phyloP scores from a whole-genome alignment of 2,113 vertebrate genomes.

The Lonchura striata region DNA sequence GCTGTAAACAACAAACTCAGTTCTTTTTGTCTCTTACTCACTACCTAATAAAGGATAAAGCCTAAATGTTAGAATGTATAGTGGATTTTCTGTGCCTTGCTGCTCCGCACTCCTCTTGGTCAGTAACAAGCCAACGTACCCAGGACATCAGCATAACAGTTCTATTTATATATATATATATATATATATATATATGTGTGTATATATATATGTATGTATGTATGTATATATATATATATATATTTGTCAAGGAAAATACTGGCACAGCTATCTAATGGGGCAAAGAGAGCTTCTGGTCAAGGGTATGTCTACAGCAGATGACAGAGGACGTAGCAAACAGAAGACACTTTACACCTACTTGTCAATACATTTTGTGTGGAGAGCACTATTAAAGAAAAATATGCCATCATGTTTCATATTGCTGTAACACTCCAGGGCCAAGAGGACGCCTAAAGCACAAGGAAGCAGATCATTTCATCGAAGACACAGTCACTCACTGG shows the following conservation, averaged over 20 bases:
- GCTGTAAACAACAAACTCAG: slow-evolving; percentile 73
- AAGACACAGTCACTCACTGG: not conserved
- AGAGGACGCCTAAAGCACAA: slow-evolving; percentile 27
- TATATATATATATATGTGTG: not conserved
- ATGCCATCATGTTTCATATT: slow-evolving; percentile 8
- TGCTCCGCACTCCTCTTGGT: not conserved
- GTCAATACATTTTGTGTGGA: not conserved
- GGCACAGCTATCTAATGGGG: not conserved
- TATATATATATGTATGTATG: not conserved
- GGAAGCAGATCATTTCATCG: not conserved
- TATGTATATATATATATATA: not conserved
- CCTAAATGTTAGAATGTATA: slow-evolving; percentile 72
- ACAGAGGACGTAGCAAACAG: not conserved
- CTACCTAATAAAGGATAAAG: slow-evolving; percentile 86
- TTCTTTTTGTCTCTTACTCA: slow-evolving; percentile 78
- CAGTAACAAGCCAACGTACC: not conserved
- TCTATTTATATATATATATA: not conserved
- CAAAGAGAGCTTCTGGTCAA: not conserved
- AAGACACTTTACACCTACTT: not conserved
- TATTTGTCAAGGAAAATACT: slow-evolving; percentile 4
- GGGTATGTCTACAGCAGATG: not conserved
- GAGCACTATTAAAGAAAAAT: not conserved
- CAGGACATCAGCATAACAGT: not conserved
- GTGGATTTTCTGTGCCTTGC: slow-evolving; percentile 74
- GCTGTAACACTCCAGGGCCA: not conserved